A percentile compares a stretch with the other conserved stretches of the same genome.
Conservation (phyloP, 2,113 vertebrate species). For the Fulica atra region DNA sequence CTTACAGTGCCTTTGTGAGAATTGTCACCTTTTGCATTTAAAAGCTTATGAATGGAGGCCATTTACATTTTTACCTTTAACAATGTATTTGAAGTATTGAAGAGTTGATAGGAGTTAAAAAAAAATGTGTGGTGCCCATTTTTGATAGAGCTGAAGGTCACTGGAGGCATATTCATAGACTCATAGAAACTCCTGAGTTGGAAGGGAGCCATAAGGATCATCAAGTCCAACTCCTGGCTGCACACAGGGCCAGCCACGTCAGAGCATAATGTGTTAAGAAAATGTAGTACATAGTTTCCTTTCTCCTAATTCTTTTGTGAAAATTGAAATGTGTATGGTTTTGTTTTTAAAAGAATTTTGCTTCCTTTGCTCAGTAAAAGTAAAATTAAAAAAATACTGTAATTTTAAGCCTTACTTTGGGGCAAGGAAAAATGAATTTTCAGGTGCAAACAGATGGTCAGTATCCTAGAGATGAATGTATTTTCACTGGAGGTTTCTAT, state of each 20-base stretch:
- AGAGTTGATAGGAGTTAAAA: neutral
- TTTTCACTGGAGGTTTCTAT: neutral
- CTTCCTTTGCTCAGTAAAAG: neutral
- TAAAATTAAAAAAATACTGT: neutral
- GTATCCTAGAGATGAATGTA: rapidly evolving
- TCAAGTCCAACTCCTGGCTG: too few species aligned
- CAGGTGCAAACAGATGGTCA: neutral
- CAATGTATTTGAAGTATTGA: neutral
- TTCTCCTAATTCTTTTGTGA: neutral
- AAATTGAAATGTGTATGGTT: neutral
- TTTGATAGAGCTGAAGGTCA: neutral
- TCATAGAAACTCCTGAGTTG: too few species aligned
- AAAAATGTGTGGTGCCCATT: neutral
- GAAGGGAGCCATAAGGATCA: too few species aligned
- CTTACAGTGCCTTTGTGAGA: neutral
- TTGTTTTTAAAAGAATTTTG: neutral
- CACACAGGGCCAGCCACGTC: too few species aligned
- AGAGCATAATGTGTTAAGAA: neutral
- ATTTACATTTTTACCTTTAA: constrained; percentile 2
- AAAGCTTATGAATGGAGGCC: neutral
- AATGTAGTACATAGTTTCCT: neutral
- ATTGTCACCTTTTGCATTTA: neutral
- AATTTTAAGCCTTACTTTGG: neutral
- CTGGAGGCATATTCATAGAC: neutral
- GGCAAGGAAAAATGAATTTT: neutral